Conservation (phyloP, 2,888 invertebrate genomes). For the Tipula vernalis region DNA sequence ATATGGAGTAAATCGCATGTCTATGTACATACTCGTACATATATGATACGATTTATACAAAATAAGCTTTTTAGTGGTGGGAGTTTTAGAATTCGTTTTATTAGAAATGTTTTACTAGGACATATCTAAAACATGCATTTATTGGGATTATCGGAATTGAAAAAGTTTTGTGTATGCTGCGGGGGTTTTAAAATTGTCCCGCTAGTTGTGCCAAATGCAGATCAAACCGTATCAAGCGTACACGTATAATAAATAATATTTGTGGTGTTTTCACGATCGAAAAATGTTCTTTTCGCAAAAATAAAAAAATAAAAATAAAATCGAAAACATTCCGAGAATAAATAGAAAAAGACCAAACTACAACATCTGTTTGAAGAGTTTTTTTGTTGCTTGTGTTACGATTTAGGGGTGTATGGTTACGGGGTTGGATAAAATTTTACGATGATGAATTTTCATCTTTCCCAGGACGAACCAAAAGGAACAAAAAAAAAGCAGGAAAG, state of each 20-base stretch:
- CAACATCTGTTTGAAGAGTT: not conserved
- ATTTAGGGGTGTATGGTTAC: not conserved
- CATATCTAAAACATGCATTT: not conserved
- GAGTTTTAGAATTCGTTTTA: not conserved
- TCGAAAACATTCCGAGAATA: not conserved
- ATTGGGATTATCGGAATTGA: not conserved
- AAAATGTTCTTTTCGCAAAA: not conserved
- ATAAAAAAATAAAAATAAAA: not conserved
- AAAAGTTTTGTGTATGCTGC: not conserved
- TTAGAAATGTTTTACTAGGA: too few species aligned
- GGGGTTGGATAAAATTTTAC: not conserved
- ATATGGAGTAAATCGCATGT: not conserved
- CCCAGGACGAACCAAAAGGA: not conserved
- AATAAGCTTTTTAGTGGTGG: not conserved
- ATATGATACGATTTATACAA: not conserved
- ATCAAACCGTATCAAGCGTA: not conserved
- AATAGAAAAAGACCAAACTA: not conserved
- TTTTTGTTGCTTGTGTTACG: not conserved
- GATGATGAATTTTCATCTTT: conserved; percentile 4
- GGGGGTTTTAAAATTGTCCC: not conserved
- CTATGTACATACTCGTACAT: not conserved
- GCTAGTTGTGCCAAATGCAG: not conserved
- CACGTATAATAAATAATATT: not conserved
- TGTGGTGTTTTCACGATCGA: not conserved
- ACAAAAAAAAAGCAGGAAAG: not conserved